A percentile compares a stretch with the other conserved stretches of the same genome.
These are phyloP conservation scores for Umimayanthus kanabou DNA, from an alignment of 92 coral and sea anemone species.

Conservation along the genomic window DNA sequence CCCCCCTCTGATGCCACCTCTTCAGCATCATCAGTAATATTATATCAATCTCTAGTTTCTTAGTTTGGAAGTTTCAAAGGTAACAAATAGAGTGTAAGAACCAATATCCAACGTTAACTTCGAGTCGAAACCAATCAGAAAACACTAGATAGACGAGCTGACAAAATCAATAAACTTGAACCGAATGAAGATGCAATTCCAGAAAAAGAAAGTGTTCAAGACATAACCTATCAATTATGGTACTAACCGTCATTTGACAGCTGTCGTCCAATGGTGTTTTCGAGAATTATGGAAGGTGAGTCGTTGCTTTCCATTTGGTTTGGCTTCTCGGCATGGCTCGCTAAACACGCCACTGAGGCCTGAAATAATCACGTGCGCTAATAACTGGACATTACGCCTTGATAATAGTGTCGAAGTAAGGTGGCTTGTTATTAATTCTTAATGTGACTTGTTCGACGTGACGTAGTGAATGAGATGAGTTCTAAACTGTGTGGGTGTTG, in stretches of 20 bases:
- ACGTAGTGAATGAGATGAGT: neutral
- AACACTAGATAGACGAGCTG: neutral
- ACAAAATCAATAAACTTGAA: neutral
- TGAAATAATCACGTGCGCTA: neutral
- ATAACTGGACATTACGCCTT: neutral
- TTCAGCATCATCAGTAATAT: neutral
- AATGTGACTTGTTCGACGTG: neutral
- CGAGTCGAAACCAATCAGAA: neutral
- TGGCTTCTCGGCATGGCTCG: neutral
- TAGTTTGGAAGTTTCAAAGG: neutral
- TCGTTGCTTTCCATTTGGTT: neutral
- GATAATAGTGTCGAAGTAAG: neutral
- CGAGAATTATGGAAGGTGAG: neutral
- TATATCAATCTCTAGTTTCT: neutral
- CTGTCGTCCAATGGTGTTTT: constrained; percentile 18
- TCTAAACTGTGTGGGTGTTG: too few species aligned
- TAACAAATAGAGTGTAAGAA: neutral
- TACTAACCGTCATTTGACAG: constrained; percentile 14
- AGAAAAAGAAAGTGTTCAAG: neutral
- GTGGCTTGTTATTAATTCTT: neutral
- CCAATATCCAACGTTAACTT: neutral
- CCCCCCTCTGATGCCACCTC: neutral
- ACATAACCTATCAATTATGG: neutral
- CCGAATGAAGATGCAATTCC: neutral
- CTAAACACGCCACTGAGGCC: constrained; percentile 1